Conservation (phyloP, 2,888 invertebrate genomes). For the Pasiphila rectangulata region DNA sequence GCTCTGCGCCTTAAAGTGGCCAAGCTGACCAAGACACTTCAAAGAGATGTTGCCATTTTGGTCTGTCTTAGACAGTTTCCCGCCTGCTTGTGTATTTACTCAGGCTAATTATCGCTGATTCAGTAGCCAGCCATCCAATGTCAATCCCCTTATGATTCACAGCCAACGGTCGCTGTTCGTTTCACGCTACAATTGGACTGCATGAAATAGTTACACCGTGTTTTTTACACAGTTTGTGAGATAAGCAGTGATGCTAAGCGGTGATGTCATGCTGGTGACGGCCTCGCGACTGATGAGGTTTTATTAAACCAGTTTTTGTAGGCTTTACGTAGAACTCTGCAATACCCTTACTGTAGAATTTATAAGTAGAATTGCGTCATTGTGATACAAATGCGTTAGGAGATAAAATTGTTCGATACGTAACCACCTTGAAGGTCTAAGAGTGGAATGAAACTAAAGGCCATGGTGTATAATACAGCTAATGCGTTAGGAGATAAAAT, state of each 20-base stretch:
- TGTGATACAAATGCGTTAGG: no score
- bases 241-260: constrained; percentile 40
- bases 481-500: no score
- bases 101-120: constrained; percentile 22
- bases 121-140: constrained; percentile 38
- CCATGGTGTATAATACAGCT: no score
- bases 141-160: constrained; percentile 49
- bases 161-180: constrained; percentile 24
- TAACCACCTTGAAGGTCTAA: background rate
- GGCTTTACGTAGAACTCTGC: constrained; percentile 1
- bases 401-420: no score
- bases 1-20: no score
- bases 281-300: constrained; percentile 24
- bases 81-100: constrained; percentile 1
- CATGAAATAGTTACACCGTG: constrained; percentile 39
- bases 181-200: constrained; percentile 47
- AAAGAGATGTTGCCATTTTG: no score
- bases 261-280: constrained; percentile 54
- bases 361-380: no score
- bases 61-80: no score
- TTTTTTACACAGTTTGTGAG: constrained; percentile 36
- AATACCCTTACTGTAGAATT: no score
- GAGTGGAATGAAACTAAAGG: no score
- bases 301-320: constrained; percentile 18
- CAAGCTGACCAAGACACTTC: no score